Evolutionary conservation across 2,113 vertebrate species (phyloP).

Genomic region (Arvicanthis niloticus): DNA sequence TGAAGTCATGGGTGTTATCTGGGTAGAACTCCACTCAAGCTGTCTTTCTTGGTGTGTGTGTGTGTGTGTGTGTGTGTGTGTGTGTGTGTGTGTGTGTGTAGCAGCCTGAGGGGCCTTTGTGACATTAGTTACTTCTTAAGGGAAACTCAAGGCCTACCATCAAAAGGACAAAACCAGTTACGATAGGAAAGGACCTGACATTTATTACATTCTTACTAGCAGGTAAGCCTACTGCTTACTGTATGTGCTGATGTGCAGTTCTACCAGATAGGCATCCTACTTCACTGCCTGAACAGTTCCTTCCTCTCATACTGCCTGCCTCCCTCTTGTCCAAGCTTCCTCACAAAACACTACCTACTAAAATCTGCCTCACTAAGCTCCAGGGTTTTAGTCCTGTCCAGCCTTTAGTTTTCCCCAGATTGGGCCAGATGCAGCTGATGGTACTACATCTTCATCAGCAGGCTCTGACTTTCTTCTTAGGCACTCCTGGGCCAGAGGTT

Average conservation of each 20-base stretch:
- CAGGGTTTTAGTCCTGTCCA: neutral
- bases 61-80: neutral
- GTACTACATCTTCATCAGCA: neutral
- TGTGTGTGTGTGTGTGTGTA: neutral
- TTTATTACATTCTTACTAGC: neutral
- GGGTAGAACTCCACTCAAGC: neutral
- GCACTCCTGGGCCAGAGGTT: neutral
- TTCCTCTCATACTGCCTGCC: neutral
- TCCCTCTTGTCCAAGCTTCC: neutral
- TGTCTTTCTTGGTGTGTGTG: neutral
- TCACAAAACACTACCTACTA: neutral
- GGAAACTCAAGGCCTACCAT: neutral
- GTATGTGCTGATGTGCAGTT: neutral
- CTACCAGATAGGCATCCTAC: neutral
- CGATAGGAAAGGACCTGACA: neutral
- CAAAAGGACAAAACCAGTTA: neutral
- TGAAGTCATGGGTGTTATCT: neutral
- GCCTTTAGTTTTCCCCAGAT: neutral
- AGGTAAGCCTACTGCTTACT: neutral
- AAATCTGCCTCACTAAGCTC: neutral
- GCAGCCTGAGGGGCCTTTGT: neutral
- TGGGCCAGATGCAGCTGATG: neutral
- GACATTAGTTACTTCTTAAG: neutral
- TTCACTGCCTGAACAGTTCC: neutral
- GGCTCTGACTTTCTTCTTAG: conserved; percentile 43